phyloP scores from a whole-genome alignment of 2,797 vertebrate species.

The Avahi laniger region DNA sequence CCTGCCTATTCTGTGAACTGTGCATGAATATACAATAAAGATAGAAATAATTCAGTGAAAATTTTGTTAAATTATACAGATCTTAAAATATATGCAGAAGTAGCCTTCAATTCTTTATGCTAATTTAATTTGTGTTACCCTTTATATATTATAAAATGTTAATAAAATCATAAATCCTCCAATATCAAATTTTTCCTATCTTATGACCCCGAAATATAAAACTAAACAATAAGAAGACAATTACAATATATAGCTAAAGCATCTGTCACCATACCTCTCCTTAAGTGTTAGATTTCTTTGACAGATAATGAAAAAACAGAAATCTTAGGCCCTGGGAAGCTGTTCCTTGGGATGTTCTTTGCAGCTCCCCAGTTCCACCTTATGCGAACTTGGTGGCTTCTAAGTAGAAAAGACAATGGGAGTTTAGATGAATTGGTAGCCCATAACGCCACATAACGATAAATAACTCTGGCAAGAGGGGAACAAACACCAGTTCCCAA shows the following conservation, averaged over 20 bases:
- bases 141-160: not conserved
- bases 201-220: not conserved
- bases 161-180: not conserved
- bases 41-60: constrained; percentile 50
- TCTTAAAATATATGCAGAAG: not conserved
- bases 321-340: not conserved
- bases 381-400: not conserved
- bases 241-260: not conserved
- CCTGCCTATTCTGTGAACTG: not conserved
- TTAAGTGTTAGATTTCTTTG: not conserved
- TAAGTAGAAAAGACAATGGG: not conserved
- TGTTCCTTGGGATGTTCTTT: not conserved
- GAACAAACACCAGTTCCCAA: not conserved
- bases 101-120: not conserved
- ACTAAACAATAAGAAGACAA: not conserved
- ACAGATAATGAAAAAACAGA: not conserved
- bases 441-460: not conserved
- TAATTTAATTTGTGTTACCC: not conserved
- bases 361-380: not conserved
- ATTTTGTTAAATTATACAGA: not conserved
- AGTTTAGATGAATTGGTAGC: not conserved
- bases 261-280: not conserved
- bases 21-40: not conserved
- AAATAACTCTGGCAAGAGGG: not conserved
- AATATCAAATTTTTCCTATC: not conserved